phyloP scores from a whole-genome alignment of 2,797 vertebrate genomes.

The Syndactyla subalaris region DNA sequence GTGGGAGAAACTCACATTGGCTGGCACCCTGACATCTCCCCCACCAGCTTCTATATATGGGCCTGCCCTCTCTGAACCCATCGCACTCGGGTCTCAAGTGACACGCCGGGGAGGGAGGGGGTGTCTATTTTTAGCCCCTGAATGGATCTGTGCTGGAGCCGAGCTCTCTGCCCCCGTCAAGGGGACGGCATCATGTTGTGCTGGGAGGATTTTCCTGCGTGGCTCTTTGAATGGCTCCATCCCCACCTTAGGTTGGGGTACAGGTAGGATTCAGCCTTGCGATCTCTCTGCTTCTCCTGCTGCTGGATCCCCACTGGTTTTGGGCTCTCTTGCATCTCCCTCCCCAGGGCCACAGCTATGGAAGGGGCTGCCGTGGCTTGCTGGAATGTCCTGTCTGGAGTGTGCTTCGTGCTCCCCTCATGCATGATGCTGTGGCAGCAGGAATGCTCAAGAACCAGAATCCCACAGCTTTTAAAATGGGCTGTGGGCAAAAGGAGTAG shows the following conservation, averaged over 20 bases:
- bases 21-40: not conserved
- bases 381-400: not conserved
- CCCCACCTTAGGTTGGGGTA: not conserved
- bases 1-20: not conserved
- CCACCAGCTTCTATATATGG: constrained; percentile 25
- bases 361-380: not conserved
- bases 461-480: fast-evolving
- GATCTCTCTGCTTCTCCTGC: not conserved
- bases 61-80: not conserved
- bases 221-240: constrained; percentile 20
- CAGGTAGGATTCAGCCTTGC: constrained; percentile 53
- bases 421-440: not conserved
- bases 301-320: not conserved
- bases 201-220: not conserved
- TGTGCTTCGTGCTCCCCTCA: not conserved
- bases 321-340: not conserved
- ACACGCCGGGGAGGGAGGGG: not conserved
- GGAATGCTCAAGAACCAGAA: fast-evolving
- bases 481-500: not conserved
- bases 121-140: constrained; percentile 50
- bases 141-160: constrained; percentile 25
- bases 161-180: not conserved
- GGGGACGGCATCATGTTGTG: constrained; percentile 50
- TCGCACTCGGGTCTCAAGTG: constrained; percentile 26
- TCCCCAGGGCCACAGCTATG: not conserved